Evolutionary conservation across 2,113 vertebrate genomes (phyloP).

Genomic region (Heteronetta atricapilla): DNA sequence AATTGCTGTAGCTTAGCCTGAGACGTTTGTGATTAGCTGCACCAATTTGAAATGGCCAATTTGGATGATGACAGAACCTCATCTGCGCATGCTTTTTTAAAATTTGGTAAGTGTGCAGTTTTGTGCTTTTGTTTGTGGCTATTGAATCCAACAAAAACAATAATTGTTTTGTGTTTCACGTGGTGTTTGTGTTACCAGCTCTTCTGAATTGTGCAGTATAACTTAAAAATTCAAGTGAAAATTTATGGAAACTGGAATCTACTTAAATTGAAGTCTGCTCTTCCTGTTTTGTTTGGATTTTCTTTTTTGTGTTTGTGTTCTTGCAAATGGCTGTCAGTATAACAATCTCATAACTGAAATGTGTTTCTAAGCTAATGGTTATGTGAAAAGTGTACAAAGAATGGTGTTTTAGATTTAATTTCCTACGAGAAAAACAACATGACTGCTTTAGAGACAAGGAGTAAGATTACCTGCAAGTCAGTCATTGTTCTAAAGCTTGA

Average conservation of each 20-base stretch:
- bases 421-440: accelerated
- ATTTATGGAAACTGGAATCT: neutral
- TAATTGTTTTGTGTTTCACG: neutral
- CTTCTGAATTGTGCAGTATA: neutral
- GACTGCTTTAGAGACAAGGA: neutral
- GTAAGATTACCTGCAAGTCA: neutral
- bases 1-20: conserved; percentile 90
- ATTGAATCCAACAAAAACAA: neutral
- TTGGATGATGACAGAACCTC: conserved; percentile 75
- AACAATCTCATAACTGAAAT: neutral
- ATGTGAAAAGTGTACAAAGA: neutral
- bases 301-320: neutral
- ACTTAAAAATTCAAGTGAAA: neutral
- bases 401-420: neutral
- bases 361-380: neutral
- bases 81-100: conserved; percentile 77
- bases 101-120: conserved; percentile 87
- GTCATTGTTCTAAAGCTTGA: neutral
- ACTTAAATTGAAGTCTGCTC: neutral
- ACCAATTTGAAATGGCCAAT: conserved; percentile 90
- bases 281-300: neutral
- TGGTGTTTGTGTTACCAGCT: neutral
- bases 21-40: conserved; percentile 85
- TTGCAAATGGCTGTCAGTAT: neutral
- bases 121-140: conserved; percentile 58